phyloP scores from a whole-genome alignment of 2,113 vertebrate genomes.

The Heterotilapia buettikoferi region DNA sequence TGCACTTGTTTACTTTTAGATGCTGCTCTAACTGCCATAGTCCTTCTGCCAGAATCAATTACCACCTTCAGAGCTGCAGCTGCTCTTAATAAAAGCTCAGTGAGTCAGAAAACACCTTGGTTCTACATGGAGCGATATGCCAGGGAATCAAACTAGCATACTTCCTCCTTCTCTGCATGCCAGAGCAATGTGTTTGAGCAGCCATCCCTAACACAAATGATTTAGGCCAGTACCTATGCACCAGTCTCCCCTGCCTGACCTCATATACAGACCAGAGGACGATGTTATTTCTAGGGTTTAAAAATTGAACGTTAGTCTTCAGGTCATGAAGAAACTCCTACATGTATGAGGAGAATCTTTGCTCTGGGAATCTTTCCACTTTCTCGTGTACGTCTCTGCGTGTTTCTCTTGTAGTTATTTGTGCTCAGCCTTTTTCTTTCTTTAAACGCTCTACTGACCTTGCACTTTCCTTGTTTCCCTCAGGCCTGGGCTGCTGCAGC shows the following conservation, averaged over 20 bases:
- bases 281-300: background rate
- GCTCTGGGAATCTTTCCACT: background rate
- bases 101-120: constrained; percentile 41
- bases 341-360: background rate
- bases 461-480: constrained; percentile 45
- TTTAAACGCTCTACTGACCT: constrained; percentile 49
- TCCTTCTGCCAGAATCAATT: constrained; percentile 45
- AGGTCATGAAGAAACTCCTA: background rate
- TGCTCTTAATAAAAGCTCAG: constrained; percentile 29
- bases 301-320: background rate
- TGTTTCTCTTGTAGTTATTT: constrained; percentile 7
- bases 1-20: constrained; percentile 23
- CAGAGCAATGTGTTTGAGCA: constrained; percentile 57
- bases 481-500: constrained; percentile 43
- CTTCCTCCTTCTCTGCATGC: constrained; percentile 65
- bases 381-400: background rate
- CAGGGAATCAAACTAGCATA: constrained; percentile 36
- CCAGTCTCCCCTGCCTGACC: background rate
- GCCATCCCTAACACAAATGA: constrained; percentile 20
- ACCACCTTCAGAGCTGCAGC: background rate
- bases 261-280: background rate
- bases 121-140: constrained; percentile 17
- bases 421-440: constrained; percentile 5
- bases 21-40: background rate
- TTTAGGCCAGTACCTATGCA: constrained; percentile 42